Base-by-base conservation (phyloP, 2,797 vertebrate genomes). In the Thalassophryne amazonica region DNA sequence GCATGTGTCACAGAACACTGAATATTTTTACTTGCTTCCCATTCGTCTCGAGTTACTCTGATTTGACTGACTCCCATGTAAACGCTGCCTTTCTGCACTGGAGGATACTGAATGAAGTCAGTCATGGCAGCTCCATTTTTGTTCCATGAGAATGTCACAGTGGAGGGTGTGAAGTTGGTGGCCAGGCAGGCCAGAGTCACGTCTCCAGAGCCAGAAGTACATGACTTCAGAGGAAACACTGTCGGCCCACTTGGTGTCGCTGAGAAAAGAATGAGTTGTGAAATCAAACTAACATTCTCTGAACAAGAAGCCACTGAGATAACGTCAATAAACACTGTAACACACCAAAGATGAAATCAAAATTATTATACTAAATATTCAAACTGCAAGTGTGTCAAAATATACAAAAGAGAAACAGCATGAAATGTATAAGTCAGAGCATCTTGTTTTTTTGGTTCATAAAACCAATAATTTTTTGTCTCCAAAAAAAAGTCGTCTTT, bases 141-240 rank as follows among this genome's bases (percentile, higher is more conserved):
- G 4, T 0, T 54, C 87, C 87, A 90, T 1, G 18, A 1, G 28
- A 77, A 86, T 9, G 40, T 76, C 43, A 83, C 1, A 0, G 73
- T 14, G 1, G 64, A 40, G 2, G 85, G 78, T 0, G 49, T 45
- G 60, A 87, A 88, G 32, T 53, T 73, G 2, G 49, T 76, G 27
- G 83, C 65, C 2, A 89, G 17, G 33, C 88, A 89, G 51, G 77
- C 86, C 2, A 90, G 9, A 51, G 65, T 86, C 41, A 1, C 55
- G 0, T 2, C 2, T 38, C 9, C 49, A 0, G 22, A n/a, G 0
- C 1, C 43, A 9, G 67, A 20, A 2, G 7, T 45, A 47, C 86
- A 90, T 45, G 71, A 68, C 0, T 2, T 23, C 62, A 86, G 31
- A 16, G n/a, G 48, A 41, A 73, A 85, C 30, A 81, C 25, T 2